Conservation (phyloP, 1,140 invertebrate genomes). For the Scaptomyza hsui region DNA sequence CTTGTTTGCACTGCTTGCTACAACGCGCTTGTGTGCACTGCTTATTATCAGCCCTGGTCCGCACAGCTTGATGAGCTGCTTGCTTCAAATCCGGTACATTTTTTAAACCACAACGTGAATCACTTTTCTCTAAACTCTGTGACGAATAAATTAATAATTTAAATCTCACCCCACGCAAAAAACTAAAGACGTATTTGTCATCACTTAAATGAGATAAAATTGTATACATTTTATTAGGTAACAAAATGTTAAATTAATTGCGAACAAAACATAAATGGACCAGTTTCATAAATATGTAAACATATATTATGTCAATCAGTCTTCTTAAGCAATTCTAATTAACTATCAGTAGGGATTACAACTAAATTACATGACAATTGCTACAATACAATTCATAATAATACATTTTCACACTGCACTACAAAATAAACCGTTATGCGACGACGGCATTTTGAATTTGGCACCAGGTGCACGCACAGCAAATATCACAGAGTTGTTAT, state of each 20-base stretch:
- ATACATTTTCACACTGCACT: constrained; percentile 47
- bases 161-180: background rate
- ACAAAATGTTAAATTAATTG: constrained; percentile 12
- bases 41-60: background rate
- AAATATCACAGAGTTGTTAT: constrained; percentile 69
- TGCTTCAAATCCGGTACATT: background rate
- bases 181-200: background rate
- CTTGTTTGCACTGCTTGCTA: background rate
- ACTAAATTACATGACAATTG: constrained; percentile 4
- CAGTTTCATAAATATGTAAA: constrained; percentile 32
- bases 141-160: too few relatives aligned
- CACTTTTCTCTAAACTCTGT: constrained; percentile 11
- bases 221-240: constrained; percentile 23
- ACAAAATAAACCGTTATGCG: constrained; percentile 27
- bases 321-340: constrained; percentile 56
- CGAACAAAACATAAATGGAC: constrained; percentile 37
- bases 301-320: constrained; percentile 62
- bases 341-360: constrained; percentile 15
- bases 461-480: constrained; percentile 43
- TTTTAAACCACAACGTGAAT: constrained; percentile 5
- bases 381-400: constrained; percentile 29
- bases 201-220: constrained; percentile 5
- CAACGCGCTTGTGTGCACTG: background rate
- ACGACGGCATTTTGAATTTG: constrained; percentile 29
- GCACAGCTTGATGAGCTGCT: constrained; percentile 1